These are phyloP conservation scores for Rana temporaria DNA, from an alignment of 2,113 vertebrate genomes.

Conservation along the genomic window DNA sequence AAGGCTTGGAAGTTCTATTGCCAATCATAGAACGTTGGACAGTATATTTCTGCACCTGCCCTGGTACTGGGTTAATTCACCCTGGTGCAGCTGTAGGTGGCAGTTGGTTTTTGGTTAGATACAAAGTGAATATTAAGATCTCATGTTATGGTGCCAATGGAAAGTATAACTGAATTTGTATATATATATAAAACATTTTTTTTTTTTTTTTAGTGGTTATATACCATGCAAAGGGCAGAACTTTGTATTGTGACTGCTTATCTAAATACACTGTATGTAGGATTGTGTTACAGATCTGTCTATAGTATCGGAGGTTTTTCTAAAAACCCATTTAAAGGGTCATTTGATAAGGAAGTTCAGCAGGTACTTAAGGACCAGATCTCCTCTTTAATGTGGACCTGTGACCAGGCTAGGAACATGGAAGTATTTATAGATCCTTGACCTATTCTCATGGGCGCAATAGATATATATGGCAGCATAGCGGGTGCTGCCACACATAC, in stretches of 20 bases:
- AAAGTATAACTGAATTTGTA: slow-evolving; percentile 9
- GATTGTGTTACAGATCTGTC: slow-evolving; percentile 1
- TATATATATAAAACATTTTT: background rate
- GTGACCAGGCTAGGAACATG: too few relatives aligned
- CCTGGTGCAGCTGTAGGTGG: background rate
- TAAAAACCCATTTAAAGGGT: background rate
- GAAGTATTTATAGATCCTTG: too few relatives aligned
- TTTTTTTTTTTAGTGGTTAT: slow-evolving; percentile 47
- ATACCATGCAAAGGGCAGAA: slow-evolving; percentile 45
- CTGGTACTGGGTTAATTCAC: background rate
- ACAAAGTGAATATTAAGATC: background rate
- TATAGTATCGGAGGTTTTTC: slow-evolving; percentile 4
- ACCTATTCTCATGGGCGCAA: too few relatives aligned
- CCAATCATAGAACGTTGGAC: background rate
- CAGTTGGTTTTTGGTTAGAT: background rate
- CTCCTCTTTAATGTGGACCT: background rate
- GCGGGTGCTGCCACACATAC: too few relatives aligned
- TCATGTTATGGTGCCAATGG: slow-evolving; percentile 36
- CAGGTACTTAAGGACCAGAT: background rate
- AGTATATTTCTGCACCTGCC: background rate
- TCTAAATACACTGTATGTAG: slow-evolving; percentile 49
- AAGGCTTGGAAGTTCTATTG: slow-evolving; percentile 28
- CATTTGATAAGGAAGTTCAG: background rate
- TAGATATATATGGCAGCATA: too few relatives aligned
- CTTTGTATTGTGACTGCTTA: slow-evolving; percentile 42